These are phyloP conservation scores for Saturnia japonica DNA, from an alignment of 2,888 invertebrate species.

Conservation along the genomic window DNA sequence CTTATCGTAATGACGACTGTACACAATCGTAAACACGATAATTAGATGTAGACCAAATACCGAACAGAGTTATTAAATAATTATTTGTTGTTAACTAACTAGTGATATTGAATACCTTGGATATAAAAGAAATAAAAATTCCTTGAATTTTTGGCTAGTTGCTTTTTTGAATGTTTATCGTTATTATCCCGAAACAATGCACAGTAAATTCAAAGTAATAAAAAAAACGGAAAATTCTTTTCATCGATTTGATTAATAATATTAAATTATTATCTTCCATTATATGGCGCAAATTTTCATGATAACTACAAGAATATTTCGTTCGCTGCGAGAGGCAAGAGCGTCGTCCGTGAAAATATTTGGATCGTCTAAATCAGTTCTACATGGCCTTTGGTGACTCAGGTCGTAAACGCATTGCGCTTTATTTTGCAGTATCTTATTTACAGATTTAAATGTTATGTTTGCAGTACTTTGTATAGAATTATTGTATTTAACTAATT, in stretches of 20 bases:
- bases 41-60: conserved; percentile 43
- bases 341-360: conserved; percentile 76
- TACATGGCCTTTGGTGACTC: conserved; percentile 73
- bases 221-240: not conserved
- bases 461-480: not conserved
- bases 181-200: not conserved
- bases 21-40: conserved; percentile 44
- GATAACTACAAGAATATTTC: conserved; percentile 37
- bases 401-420: conserved; percentile 51
- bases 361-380: conserved; percentile 72
- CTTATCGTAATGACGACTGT: conserved; percentile 47
- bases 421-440: conserved; percentile 40
- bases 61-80: conserved; percentile 34
- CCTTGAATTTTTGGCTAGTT: conserved; percentile 15
- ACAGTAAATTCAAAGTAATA: not conserved
- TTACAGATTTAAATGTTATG: conserved; percentile 16
- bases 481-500: not conserved
- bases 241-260: not conserved
- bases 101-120: conserved; percentile 16
- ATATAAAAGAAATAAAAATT: conserved; percentile 8
- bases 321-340: conserved; percentile 51
- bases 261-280: not conserved
- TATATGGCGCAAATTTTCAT: conserved; percentile 26
- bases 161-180: conserved; percentile 1
- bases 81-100: conserved; percentile 33